Conservation (phyloP, 2,888 invertebrate genomes). For the Calameuta pallipes region DNA sequence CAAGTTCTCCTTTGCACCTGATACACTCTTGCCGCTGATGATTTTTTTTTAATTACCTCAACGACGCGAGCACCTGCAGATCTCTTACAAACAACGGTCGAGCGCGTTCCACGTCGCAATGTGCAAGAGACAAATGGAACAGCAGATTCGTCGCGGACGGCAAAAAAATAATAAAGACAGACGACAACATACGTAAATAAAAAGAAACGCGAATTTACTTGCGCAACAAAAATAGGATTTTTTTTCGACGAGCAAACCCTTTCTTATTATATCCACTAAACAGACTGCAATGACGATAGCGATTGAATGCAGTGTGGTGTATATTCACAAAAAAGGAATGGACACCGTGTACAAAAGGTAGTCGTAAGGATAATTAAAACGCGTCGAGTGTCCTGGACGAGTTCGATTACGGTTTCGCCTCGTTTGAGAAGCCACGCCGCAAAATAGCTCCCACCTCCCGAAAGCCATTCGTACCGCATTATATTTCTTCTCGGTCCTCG, state of each 20-base stretch:
- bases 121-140: neutral
- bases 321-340: neutral
- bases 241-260: neutral
- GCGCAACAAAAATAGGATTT: neutral
- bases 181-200: neutral
- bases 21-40: constrained; percentile 54
- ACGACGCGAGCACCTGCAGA: constrained; percentile 27
- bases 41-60: constrained; percentile 50
- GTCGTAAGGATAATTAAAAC: constrained; percentile 58
- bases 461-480: constrained; percentile 3
- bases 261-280: neutral
- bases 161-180: neutral
- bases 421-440: neutral
- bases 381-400: constrained; percentile 49
- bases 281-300: neutral
- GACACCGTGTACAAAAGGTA: constrained; percentile 32
- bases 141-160: neutral
- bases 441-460: neutral
- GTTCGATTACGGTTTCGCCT: constrained; percentile 46
- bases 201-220: neutral
- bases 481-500: neutral
- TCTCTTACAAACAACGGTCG: constrained; percentile 6
- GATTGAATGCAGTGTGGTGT: neutral
- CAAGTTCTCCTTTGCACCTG: constrained; percentile 54
- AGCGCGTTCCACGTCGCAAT: neutral